Percentiles rank a stretch among this genome's conserved stretches.
Evolutionary conservation across 1,140 invertebrate species (phyloP).

Genomic region (Gonatopus flavifemur): DNA sequence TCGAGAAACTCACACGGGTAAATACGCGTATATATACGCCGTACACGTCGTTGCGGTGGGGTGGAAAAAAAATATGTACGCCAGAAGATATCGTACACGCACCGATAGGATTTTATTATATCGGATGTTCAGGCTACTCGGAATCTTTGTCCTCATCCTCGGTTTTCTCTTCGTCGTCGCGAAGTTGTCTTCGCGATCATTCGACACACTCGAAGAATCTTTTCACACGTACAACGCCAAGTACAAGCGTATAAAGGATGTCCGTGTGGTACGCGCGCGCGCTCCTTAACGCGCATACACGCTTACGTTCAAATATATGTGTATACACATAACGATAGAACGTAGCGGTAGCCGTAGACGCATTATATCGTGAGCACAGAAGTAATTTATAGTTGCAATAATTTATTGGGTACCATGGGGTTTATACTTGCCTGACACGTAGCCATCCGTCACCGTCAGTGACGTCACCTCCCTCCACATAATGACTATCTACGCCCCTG

Average conservation of each 20-base stretch:
- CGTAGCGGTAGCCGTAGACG: slow-evolving; percentile 54
- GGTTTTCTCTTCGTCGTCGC: slow-evolving; percentile 9
- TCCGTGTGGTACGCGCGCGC: slow-evolving; percentile 1
- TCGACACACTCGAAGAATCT: not conserved
- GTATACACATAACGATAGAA: slow-evolving; percentile 33
- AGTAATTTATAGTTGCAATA: slow-evolving; percentile 62
- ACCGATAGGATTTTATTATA: too few species aligned
- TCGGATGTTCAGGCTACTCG: too few species aligned
- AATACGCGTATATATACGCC: too few species aligned
- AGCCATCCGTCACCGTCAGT: slow-evolving; percentile 60
- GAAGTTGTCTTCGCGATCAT: slow-evolving; percentile 20
- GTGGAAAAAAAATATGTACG: too few species aligned
- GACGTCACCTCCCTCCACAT: slow-evolving; percentile 58
- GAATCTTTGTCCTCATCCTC: slow-evolving; percentile 29
- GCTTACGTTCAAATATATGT: slow-evolving; percentile 24
- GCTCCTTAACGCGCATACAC: slow-evolving; percentile 25
- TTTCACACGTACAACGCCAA: slow-evolving; percentile 2
- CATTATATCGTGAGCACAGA: slow-evolving; percentile 60
- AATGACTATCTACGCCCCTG: slow-evolving; percentile 53
- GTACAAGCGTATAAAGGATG: too few species aligned
- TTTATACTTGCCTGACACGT: slow-evolving; percentile 60
- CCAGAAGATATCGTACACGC: too few species aligned
- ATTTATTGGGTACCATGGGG: slow-evolving; percentile 61
- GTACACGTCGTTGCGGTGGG: too few species aligned
- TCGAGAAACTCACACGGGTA: too few species aligned